Percentiles rank a stretch among this genome's conserved stretches.
Conservation (phyloP, 37 sponge, comb jelly and placozoan genomes). For the Aphrocallistes beatrix region DNA sequence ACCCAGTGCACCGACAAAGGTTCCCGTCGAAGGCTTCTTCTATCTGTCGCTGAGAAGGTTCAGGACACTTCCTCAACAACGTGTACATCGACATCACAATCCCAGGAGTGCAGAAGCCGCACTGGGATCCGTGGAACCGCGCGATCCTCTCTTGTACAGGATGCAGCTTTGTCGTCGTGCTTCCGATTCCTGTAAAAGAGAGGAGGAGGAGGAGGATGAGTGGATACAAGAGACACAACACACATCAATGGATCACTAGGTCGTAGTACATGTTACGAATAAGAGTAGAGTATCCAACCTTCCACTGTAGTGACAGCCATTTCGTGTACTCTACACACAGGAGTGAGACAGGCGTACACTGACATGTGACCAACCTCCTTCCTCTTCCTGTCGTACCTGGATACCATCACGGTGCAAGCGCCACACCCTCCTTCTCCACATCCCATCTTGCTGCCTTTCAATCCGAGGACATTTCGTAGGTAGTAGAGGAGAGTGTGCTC, state of each 20-base stretch:
- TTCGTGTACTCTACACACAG: constrained; percentile 60
- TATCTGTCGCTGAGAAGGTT: constrained; percentile 57
- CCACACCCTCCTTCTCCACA: constrained; percentile 91
- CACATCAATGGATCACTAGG: too few species aligned
- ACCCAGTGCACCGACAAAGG: constrained; percentile 81
- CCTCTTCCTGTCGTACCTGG: constrained; percentile 25
- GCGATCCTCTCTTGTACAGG: constrained; percentile 80
- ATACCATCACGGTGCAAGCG: constrained; percentile 85
- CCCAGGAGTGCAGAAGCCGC: constrained; percentile 89
- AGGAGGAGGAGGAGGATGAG: background rate
- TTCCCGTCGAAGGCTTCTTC: constrained; percentile 75
- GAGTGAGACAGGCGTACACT: constrained; percentile 68
- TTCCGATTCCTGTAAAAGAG: constrained; percentile 51
- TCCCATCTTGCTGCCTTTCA: constrained; percentile 72
- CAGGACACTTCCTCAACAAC: constrained; percentile 54
- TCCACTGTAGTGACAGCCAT: constrained; percentile 78
- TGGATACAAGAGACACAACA: too few species aligned
- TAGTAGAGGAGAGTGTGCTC: constrained; percentile 69
- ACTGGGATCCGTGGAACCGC: constrained; percentile 70
- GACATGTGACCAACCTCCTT: constrained; percentile 39
- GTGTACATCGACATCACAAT: constrained; percentile 92
- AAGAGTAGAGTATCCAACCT: constrained; percentile 5
- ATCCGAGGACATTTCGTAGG: constrained; percentile 40
- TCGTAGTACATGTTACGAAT: background rate
- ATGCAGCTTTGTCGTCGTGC: constrained; percentile 34